A percentile compares a stretch with the other conserved stretches of the same genome.
Evolutionary conservation across 2,797 vertebrate species (phyloP).

Genomic region (Echiichthys vipera): DNA sequence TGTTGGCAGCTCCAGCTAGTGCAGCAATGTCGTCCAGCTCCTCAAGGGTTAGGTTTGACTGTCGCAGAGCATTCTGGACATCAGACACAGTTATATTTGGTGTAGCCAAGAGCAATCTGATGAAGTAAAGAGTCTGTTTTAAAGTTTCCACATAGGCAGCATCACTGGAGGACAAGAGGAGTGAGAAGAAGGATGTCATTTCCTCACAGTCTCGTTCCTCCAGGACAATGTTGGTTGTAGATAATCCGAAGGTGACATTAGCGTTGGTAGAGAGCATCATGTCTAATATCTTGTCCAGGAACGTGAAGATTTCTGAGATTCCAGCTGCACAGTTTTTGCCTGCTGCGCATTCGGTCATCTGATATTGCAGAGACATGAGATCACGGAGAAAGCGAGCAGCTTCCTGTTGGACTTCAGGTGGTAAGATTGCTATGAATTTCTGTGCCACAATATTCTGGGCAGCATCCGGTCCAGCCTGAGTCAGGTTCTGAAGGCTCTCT

Average conservation of each 20-base stretch:
- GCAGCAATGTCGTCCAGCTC: conserved; percentile 70
- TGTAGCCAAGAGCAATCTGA: conserved; percentile 58
- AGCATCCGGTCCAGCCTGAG: conserved; percentile 58
- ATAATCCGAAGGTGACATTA: conserved; percentile 45
- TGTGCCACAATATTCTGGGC: conserved; percentile 62
- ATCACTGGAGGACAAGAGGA: conserved; percentile 67
- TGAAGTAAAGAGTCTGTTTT: conserved; percentile 68
- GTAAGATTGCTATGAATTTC: conserved; percentile 66
- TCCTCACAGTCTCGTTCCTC: conserved; percentile 49
- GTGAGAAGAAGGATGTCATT: conserved; percentile 64
- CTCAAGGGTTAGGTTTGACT: conserved; percentile 76
- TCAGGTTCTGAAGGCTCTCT: conserved; percentile 64
- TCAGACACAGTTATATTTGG: conserved; percentile 63
- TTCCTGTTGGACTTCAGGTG: conserved; percentile 54
- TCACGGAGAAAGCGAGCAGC: conserved; percentile 60
- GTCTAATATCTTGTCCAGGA: conserved; percentile 65
- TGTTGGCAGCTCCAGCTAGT: conserved; percentile 53
- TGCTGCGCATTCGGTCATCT: conserved; percentile 60
- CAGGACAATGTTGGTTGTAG: conserved; percentile 12
- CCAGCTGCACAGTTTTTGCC: conserved; percentile 69
- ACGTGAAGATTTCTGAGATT: conserved; percentile 67
- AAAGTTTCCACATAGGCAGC: conserved; percentile 49
- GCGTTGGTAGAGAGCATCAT: conserved; percentile 38
- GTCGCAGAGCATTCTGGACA: conserved; percentile 68
- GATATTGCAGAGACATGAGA: conserved; percentile 65